These are phyloP conservation scores for Onthophagus sagittarius DNA, from an alignment of 2,888 invertebrate genomes.

Conservation along the genomic window DNA sequence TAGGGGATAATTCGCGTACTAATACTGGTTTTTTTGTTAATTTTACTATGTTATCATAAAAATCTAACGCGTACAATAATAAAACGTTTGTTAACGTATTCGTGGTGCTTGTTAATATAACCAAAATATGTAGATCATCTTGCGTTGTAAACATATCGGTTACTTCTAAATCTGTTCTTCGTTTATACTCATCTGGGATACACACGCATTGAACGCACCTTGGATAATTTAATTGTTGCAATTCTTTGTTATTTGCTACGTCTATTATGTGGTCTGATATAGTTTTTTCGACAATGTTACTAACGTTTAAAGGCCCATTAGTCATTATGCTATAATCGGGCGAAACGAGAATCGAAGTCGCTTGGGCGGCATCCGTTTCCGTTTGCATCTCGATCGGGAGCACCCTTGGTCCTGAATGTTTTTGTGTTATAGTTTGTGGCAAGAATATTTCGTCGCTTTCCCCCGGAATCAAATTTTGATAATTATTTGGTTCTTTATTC, in stretches of 20 bases:
- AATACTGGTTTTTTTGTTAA: constrained; percentile 59
- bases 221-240: constrained; percentile 45
- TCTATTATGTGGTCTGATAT: constrained; percentile 49
- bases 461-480: constrained; percentile 47
- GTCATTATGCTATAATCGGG: constrained; percentile 36
- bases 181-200: constrained; percentile 52
- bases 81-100: constrained; percentile 48
- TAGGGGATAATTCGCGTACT: constrained; percentile 57
- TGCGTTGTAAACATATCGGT: constrained; percentile 65
- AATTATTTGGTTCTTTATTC: constrained; percentile 38
- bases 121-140: constrained; percentile 65
- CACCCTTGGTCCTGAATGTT: constrained; percentile 41
- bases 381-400: constrained; percentile 39
- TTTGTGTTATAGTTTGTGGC: constrained; percentile 37
- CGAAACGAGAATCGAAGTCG: constrained; percentile 35
- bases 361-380: constrained; percentile 41
- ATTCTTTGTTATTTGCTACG: constrained; percentile 42
- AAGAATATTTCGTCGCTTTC: constrained; percentile 47
- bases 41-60: constrained; percentile 50
- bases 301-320: constrained; percentile 35
- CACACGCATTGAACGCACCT: constrained; percentile 57
- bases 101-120: constrained; percentile 49
- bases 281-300: constrained; percentile 35
- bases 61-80: constrained; percentile 56
- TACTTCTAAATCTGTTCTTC: constrained; percentile 53